These are phyloP conservation scores for Incurvaria masculella DNA, from an alignment of 2,888 invertebrate genomes.

Conservation along the genomic window DNA sequence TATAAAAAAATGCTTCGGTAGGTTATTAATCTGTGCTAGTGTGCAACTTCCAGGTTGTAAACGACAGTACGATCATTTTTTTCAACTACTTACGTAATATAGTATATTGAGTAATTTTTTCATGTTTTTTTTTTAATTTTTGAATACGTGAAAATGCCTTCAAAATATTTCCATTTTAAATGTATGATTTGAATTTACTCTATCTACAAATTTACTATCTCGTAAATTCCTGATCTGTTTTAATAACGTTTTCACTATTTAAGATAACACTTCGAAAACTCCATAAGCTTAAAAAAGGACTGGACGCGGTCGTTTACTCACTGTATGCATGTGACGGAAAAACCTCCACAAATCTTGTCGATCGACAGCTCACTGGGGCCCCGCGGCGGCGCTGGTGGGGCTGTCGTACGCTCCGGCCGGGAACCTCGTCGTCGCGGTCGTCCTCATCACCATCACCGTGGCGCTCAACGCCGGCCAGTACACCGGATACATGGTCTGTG, in stretches of 20 bases:
- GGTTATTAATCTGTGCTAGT: no score
- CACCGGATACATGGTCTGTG: conserved; percentile 61
- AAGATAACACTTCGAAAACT: not conserved
- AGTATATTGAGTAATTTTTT: no score
- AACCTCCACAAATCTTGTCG: conserved; percentile 14
- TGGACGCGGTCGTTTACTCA: not conserved
- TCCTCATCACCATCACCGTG: conserved; percentile 66
- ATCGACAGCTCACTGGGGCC: conserved; percentile 57
- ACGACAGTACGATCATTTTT: no score
- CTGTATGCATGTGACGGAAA: not conserved
- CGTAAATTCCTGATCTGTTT: not conserved
- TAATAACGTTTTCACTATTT: no score
- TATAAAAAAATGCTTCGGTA: no score
- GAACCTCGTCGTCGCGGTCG: conserved; percentile 55
- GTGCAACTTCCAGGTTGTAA: no score
- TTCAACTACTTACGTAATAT: no score
- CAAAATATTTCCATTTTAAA: conserved; percentile 1
- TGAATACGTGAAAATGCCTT: conserved; percentile 6
- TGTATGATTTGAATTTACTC: not conserved
- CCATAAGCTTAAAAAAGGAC: no score
- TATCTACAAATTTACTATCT: not conserved
- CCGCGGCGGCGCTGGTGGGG: conserved; percentile 64
- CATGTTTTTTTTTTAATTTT: no score
- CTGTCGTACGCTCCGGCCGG: conserved; percentile 52
- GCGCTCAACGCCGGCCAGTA: conserved; percentile 68